phyloP scores from a whole-genome alignment of 2,797 vertebrate genomes.

The Halcyon smyrnensis region DNA sequence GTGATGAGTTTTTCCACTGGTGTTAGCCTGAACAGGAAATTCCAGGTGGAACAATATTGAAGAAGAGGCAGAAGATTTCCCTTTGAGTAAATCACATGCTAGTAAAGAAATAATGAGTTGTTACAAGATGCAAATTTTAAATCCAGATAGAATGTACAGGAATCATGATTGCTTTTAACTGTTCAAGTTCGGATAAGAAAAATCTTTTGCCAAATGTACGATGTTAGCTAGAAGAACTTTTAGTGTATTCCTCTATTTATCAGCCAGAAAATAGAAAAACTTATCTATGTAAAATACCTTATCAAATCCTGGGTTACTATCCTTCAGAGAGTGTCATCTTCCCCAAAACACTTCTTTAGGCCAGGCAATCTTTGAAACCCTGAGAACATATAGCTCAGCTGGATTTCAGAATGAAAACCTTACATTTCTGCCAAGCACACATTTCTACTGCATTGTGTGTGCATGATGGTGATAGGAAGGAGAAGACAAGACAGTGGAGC shows the following conservation, averaged over 20 bases:
- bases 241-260: neutral
- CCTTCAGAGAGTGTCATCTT: neutral
- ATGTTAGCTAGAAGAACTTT: neutral
- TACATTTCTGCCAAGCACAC: neutral
- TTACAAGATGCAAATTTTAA: neutral
- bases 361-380: neutral
- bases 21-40: neutral
- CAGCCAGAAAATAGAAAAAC: neutral
- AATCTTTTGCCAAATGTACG: neutral
- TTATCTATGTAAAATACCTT: neutral
- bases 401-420: neutral
- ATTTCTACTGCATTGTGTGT: neutral
- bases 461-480: neutral
- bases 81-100: neutral
- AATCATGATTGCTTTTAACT: neutral
- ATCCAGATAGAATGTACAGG: neutral
- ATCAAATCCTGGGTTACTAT: neutral
- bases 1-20: neutral
- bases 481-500: neutral
- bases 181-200: neutral
- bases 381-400: neutral
- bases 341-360: neutral
- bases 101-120: neutral
- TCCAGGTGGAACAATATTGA: neutral
- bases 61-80: neutral